phyloP scores from a whole-genome alignment of 1,140 invertebrate genomes.

The Asobara japonica region DNA sequence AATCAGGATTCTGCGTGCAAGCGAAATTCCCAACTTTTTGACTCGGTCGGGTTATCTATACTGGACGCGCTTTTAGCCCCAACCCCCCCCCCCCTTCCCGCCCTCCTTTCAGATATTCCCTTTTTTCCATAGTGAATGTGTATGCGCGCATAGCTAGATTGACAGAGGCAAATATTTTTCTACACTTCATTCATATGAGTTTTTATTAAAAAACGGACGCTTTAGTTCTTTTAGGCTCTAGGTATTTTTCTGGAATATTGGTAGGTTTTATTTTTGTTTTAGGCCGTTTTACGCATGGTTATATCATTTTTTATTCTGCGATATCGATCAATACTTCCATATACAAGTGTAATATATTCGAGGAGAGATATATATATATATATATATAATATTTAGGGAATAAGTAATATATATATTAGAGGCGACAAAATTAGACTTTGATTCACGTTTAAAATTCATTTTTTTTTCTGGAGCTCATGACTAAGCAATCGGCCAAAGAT shows the following conservation, averaged over 20 bases:
- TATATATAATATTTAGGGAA: background rate
- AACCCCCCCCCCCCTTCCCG: no score
- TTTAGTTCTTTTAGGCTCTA: background rate
- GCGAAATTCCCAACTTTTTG: background rate
- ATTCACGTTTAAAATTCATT: background rate
- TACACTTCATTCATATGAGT: background rate
- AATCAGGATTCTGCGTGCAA: background rate
- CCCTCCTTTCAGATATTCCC: background rate
- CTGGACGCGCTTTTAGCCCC: background rate
- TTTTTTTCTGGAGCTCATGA: background rate
- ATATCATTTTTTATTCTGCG: background rate
- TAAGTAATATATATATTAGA: background rate
- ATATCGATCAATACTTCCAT: background rate
- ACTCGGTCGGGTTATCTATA: background rate
- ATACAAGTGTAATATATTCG: background rate
- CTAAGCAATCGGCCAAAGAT: background rate
- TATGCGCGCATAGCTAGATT: background rate
- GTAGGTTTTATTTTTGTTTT: background rate
- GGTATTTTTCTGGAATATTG: background rate
- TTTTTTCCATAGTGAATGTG: background rate
- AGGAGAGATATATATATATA: background rate
- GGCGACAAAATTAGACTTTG: background rate
- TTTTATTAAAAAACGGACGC: background rate
- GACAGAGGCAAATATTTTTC: slow-evolving; percentile 9
- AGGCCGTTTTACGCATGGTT: background rate